Evolutionary conservation across 2,113 vertebrate genomes (phyloP).

Genomic region (Triplophysa tibetana): DNA sequence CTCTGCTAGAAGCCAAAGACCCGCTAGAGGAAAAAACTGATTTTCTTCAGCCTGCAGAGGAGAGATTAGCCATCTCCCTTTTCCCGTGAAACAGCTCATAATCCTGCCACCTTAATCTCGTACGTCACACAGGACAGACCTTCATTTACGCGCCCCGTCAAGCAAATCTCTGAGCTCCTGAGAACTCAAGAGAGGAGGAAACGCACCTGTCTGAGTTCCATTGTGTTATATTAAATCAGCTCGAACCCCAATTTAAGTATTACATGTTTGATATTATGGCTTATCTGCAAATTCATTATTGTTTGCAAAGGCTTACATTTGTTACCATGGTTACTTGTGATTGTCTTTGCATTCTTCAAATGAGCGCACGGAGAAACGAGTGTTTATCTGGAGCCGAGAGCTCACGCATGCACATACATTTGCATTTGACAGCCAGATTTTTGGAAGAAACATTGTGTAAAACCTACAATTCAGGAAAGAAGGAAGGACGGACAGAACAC

Average conservation of each 20-base stretch:
- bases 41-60: constrained; percentile 53
- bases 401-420: background rate
- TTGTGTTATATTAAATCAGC: constrained; percentile 5
- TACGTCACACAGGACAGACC: constrained; percentile 50
- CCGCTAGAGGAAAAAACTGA: constrained; percentile 37
- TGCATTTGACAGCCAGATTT: constrained; percentile 15
- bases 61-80: constrained; percentile 60
- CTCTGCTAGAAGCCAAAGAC: constrained; percentile 3
- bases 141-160: constrained; percentile 48
- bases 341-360: constrained; percentile 29
- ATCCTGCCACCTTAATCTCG: constrained; percentile 56
- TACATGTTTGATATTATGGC: constrained; percentile 19
- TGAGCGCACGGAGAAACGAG: constrained; percentile 2
- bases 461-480: background rate
- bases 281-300: constrained; percentile 8
- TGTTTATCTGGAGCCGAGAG: background rate
- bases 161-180: constrained; percentile 26
- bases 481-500: background rate
- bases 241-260: constrained; percentile 15
- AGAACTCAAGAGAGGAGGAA: constrained; percentile 30
- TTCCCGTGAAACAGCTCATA: constrained; percentile 55
- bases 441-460: background rate
- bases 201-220: background rate
- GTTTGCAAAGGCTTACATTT: constrained; percentile 14
- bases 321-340: constrained; percentile 41